Evolutionary conservation across 1,140 invertebrate genomes (phyloP), one percentile per base, ranked within the genome.

Genomic region (Ceratosolen fusciceps): DNA sequence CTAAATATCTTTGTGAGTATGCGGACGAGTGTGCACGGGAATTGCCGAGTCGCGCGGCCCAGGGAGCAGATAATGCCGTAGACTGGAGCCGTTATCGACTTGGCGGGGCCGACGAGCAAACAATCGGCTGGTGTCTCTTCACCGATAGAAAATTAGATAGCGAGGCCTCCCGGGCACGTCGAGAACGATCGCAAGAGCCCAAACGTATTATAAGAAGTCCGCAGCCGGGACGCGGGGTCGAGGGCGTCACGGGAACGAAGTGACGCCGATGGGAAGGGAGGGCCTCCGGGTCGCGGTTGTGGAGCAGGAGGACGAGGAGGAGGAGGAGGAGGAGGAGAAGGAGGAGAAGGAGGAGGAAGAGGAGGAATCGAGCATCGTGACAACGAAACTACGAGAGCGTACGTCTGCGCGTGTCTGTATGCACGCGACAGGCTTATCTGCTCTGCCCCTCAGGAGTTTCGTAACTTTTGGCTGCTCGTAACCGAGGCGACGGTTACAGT

Each of bases 81-180:
- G 31, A 58, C 19, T 5, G 39, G 39, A 56, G 31, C 71, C 58
- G 52, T 49, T 73, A 73, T 73, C 52, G 29, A 56, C 29, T 73
- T 31, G 47, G 16, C 21, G 65, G 26, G n/a, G 37, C 1, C 19
- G 52, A 2, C 39, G 21, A 54, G 29, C 71, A 77, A 77, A 77
- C 75, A 77, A 70, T 77, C 37, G 74, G 26, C 74, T 62, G 49
- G 62, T 77, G 31, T 77, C 74, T 54, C 24, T 12, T 74, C 43
- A 39, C 26, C 68, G 76, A 71, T 71, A 34, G 76, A 72, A 78
- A 78, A 78, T 78, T 72, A 78, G 68, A 78, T 78, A 71, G 67
- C 56, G 24, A 10, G 58, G 39, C 76, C 76, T 62, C 68, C 37
- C 68, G 68, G 68, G 76, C 76, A 72, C 56, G 76, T 78, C 39